These are phyloP conservation scores for Cephus cinctus DNA, from an alignment of 1,140 invertebrate genomes.

Conservation along the genomic window DNA sequence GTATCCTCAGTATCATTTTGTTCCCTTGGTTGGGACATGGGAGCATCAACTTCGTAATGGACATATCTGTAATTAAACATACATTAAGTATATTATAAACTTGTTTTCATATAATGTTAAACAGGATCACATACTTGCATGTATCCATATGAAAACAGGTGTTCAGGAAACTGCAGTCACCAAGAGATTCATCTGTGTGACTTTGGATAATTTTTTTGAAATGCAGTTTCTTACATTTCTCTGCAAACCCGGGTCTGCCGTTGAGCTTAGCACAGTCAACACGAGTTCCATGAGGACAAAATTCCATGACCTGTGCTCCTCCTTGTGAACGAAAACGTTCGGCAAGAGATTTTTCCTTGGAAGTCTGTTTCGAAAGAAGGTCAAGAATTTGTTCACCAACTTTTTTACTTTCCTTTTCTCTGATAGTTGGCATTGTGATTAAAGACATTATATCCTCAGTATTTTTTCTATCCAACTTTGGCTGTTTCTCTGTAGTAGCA, in stretches of 20 bases:
- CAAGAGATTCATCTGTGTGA: constrained; percentile 94
- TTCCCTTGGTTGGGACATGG: constrained; percentile 53
- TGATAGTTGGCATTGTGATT: constrained; percentile 88
- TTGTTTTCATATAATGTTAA: not conserved
- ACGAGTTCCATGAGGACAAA: constrained; percentile 92
- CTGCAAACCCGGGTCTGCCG: constrained; percentile 53
- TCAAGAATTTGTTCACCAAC: constrained; percentile 95
- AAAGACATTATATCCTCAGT: constrained; percentile 66
- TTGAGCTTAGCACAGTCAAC: constrained; percentile 79
- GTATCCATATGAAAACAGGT: constrained; percentile 99
- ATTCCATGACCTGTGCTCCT: constrained; percentile 92
- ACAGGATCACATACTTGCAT: constrained; percentile 72
- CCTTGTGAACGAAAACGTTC: constrained; percentile 95
- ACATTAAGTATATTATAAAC: not conserved
- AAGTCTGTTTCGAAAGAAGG: constrained; percentile 90
- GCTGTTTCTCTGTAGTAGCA: constrained; percentile 37
- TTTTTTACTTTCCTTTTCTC: constrained; percentile 94
- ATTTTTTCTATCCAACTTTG: constrained; percentile 42
- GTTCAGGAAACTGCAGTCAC: constrained; percentile 96
- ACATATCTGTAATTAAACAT: constrained; percentile 70
- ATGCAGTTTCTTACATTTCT: constrained; percentile 86
- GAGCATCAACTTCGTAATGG: constrained; percentile 87
- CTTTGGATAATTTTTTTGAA: constrained; percentile 97
- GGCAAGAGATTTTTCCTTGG: constrained; percentile 90
- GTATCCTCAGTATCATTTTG: constrained; percentile 32